Percentiles rank a stretch among this genome's conserved stretches.
These are phyloP conservation scores for Drosophila ustulata DNA, from an alignment of 2,888 invertebrate species.

Conservation along the genomic window DNA sequence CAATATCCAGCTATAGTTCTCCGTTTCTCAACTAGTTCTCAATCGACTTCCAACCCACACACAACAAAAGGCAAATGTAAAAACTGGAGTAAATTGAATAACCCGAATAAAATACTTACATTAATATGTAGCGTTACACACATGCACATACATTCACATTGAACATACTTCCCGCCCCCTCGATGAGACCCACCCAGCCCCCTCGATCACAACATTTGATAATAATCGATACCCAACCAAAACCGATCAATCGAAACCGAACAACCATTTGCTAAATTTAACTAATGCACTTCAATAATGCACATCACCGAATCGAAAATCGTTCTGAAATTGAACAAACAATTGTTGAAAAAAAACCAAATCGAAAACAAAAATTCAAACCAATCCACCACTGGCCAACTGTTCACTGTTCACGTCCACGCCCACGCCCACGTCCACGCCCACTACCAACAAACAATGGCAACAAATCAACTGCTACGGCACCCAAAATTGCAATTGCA, in stretches of 20 bases:
- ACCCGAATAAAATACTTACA: neutral
- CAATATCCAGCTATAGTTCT: conserved; percentile 31
- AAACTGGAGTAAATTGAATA: neutral
- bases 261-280: conserved; percentile 65
- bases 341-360: conserved; percentile 1
- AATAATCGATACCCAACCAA: conserved; percentile 34
- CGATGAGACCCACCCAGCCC: neutral
- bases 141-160: conserved; percentile 9
- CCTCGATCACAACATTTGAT: conserved; percentile 3
- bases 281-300: conserved; percentile 75
- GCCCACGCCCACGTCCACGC: conserved; percentile 41
- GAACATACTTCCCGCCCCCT: conserved; percentile 6
- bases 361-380: conserved; percentile 11
- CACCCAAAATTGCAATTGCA: conserved; percentile 49
- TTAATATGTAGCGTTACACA: conserved; percentile 6
- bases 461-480: conserved; percentile 65
- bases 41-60: neutral
- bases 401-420: conserved; percentile 41
- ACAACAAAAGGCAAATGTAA: conserved; percentile 1
- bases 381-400: conserved; percentile 52
- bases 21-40: conserved; percentile 11
- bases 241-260: conserved; percentile 42
- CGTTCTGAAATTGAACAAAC: conserved; percentile 45
- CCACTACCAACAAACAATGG: conserved; percentile 44
- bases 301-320: conserved; percentile 58